Evolutionary conservation across 2,797 vertebrate species (phyloP).

Genomic region (Oreortyx pictus): DNA sequence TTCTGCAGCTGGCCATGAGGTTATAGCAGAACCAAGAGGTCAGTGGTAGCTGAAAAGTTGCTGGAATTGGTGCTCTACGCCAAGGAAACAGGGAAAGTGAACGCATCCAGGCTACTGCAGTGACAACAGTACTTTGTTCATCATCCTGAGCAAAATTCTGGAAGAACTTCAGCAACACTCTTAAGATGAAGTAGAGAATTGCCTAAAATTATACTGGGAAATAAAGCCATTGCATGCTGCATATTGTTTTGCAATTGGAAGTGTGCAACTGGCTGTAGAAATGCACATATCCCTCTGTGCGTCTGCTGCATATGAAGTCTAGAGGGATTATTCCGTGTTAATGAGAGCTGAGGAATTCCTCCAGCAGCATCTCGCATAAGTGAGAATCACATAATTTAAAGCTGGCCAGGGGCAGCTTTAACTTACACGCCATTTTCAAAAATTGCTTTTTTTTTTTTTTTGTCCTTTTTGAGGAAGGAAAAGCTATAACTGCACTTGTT

Average conservation of each 20-base stretch:
- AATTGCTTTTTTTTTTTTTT: constrained; percentile 46
- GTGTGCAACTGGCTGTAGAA: constrained; percentile 40
- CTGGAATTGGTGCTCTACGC: neutral
- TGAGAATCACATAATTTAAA: constrained; percentile 79
- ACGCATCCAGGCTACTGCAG: neutral
- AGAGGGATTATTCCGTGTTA: constrained; percentile 73
- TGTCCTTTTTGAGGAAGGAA: neutral
- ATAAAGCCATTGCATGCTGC: neutral
- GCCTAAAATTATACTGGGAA: neutral
- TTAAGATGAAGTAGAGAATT: neutral
- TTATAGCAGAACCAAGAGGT: neutral
- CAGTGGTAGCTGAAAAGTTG: neutral
- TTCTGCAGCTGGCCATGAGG: neutral
- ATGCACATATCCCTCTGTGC: constrained; percentile 58
- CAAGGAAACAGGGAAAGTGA: accelerated
- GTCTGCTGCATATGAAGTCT: constrained; percentile 74
- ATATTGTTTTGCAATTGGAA: constrained; percentile 46
- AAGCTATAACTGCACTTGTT: neutral
- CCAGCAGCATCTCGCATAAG: constrained; percentile 68
- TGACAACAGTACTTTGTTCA: neutral
- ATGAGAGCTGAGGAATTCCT: constrained; percentile 77
- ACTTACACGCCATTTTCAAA: constrained; percentile 55
- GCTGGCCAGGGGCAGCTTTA: constrained; percentile 63
- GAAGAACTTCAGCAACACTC: neutral
- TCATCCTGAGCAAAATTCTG: neutral